A percentile compares a stretch with the other conserved stretches of the same genome.
Evolutionary conservation across 2,888 invertebrate genomes (phyloP).

Genomic region (Endotricha flammealis): DNA sequence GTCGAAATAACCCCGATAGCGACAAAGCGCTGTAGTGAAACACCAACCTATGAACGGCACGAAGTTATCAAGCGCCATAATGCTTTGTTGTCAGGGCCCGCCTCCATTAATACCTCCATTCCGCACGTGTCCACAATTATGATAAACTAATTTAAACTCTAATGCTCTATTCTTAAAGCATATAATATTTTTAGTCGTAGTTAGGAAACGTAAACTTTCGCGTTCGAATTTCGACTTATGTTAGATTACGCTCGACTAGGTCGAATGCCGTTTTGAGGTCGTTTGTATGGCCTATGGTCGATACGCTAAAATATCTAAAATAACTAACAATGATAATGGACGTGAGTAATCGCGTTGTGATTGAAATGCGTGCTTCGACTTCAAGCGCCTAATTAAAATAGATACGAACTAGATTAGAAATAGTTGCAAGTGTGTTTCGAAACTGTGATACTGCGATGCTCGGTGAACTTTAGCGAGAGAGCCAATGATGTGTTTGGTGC

Average conservation of each 20-base stretch:
- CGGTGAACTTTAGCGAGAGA: conserved; percentile 24
- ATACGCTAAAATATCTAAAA: conserved; percentile 41
- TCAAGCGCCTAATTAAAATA: conserved; percentile 54
- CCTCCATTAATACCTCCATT: conserved; percentile 77
- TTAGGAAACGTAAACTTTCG: conserved; percentile 70
- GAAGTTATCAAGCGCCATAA: conserved; percentile 54
- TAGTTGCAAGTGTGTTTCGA: conserved; percentile 53
- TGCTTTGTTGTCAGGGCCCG: conserved; percentile 46
- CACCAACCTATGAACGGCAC: conserved; percentile 23
- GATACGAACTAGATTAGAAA: conserved; percentile 58
- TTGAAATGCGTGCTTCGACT: conserved; percentile 39
- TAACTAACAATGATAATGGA: conserved; percentile 36
- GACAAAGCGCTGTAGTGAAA: conserved; percentile 53
- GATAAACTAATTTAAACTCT: conserved; percentile 45
- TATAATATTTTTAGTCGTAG: conserved; percentile 27
- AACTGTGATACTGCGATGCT: conserved; percentile 35
- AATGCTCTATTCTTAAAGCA: conserved; percentile 25
- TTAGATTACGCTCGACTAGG: conserved; percentile 73
- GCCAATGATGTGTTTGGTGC: conserved; percentile 33
- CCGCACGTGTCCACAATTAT: conserved; percentile 65
- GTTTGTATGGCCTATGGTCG: conserved; percentile 58
- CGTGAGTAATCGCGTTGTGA: conserved; percentile 42
- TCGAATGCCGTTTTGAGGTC: conserved; percentile 76
- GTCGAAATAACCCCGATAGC: conserved; percentile 49
- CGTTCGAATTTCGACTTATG: conserved; percentile 70